Evolutionary conservation across 1,140 invertebrate genomes (phyloP).

Genomic region (Heterodera carotae): DNA sequence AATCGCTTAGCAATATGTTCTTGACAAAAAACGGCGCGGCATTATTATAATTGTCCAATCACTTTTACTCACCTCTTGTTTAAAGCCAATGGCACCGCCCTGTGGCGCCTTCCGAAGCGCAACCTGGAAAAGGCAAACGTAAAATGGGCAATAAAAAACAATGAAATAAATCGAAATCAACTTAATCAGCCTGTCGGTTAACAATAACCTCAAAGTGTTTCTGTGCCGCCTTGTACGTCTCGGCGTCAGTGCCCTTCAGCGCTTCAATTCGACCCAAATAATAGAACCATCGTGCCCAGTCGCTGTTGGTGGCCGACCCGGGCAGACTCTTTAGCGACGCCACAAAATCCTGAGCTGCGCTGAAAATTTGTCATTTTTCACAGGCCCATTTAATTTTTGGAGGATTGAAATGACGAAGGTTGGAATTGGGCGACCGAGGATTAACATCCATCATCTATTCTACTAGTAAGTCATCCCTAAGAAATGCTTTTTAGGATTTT

Average conservation of each 20-base stretch:
- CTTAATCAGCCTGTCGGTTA: no score
- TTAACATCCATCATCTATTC: no score
- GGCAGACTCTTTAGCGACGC: slow-evolving; percentile 75
- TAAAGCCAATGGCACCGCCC: slow-evolving; percentile 78
- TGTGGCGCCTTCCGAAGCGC: slow-evolving; percentile 53
- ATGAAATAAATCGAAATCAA: no score
- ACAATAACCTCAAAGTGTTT: slow-evolving; percentile 25
- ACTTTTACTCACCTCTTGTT: background rate
- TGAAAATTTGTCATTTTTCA: background rate
- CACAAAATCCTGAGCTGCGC: slow-evolving; percentile 75
- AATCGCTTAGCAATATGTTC: no score
- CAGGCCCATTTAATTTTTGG: no score
- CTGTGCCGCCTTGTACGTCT: slow-evolving; percentile 21
- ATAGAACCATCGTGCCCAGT: slow-evolving; percentile 94
- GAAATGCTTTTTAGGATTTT: no score
- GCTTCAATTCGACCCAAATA: slow-evolving; percentile 92
- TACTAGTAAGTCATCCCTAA: no score
- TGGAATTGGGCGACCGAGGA: no score
- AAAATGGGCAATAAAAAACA: no score
- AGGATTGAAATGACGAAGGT: no score
- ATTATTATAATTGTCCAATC: no score
- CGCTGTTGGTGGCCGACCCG: slow-evolving; percentile 92
- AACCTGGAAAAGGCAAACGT: slow-evolving; percentile 13
- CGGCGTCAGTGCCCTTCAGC: slow-evolving; percentile 18
- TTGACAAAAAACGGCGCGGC: no score